Evolutionary conservation across 2,113 vertebrate genomes (phyloP).

Genomic region (Macroglossus sobrinus): DNA sequence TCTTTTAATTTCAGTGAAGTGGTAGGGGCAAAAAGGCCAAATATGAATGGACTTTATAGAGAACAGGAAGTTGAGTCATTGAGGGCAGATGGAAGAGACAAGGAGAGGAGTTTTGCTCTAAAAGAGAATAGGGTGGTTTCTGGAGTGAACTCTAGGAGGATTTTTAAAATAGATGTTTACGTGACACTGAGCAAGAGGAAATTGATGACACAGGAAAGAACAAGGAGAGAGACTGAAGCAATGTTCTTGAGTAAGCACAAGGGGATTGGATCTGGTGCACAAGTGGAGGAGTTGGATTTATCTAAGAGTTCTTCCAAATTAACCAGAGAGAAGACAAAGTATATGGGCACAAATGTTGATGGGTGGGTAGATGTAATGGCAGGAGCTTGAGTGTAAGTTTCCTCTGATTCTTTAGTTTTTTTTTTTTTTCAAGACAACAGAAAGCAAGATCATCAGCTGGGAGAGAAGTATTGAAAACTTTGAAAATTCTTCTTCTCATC

Average conservation of each 20-base stretch:
- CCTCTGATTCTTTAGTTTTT: not conserved
- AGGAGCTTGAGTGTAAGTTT: not conserved
- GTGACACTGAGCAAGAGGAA: not conserved
- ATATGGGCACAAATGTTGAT: not conserved
- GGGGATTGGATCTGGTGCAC: not conserved
- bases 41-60: not conserved
- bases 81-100: not conserved
- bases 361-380: not conserved
- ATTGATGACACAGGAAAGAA: not conserved
- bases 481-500: not conserved
- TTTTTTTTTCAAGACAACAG: not conserved
- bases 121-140: not conserved
- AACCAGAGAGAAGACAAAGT: not conserved
- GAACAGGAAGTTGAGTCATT: not conserved
- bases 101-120: not conserved
- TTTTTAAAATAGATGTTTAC: constrained; percentile 12
- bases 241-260: not conserved
- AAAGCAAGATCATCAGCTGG: not conserved
- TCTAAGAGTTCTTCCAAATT: not conserved
- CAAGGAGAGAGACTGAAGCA: not conserved
- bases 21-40: not conserved
- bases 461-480: not conserved
- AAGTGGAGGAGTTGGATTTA: not conserved
- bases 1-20: not conserved
- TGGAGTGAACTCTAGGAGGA: not conserved